A percentile compares a stretch with the other conserved stretches of the same genome.
These are phyloP conservation scores for Amia ocellicauda DNA, from an alignment of 2,113 vertebrate genomes.

Conservation along the genomic window DNA sequence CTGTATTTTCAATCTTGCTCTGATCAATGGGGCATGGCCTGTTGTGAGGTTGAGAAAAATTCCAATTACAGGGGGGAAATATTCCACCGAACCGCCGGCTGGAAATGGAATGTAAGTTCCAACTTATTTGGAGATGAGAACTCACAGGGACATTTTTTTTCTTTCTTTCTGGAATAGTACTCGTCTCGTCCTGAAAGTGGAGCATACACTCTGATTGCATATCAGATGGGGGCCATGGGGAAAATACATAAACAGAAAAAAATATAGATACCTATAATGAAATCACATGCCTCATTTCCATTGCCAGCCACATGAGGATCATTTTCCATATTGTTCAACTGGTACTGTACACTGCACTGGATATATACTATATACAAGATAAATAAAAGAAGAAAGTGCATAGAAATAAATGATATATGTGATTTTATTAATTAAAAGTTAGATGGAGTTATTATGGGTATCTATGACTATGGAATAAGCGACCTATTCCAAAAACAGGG, in stretches of 20 bases:
- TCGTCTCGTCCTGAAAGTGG: no score
- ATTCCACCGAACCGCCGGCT: background rate
- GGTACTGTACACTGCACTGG: no score
- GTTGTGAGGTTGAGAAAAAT: slow-evolving; percentile 12
- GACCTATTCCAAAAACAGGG: no score
- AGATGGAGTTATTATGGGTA: no score
- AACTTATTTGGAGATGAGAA: slow-evolving; percentile 21
- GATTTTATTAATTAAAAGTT: no score
- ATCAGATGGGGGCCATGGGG: background rate
- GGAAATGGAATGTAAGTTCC: slow-evolving; percentile 1
- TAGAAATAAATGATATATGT: no score
- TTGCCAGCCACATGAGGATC: background rate
- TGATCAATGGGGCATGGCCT: slow-evolving; percentile 24
- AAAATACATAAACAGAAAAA: slow-evolving; percentile 8
- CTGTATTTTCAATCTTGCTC: slow-evolving; percentile 25
- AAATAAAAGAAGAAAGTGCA: no score
- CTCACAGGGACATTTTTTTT: slow-evolving; percentile 14
- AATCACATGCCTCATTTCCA: slow-evolving; percentile 38
- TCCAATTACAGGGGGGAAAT: slow-evolving; percentile 24
- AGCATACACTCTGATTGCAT: background rate
- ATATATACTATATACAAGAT: no score
- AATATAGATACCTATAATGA: slow-evolving; percentile 22
- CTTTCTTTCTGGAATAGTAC: no score
- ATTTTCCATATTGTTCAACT: no score
- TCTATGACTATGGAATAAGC: no score